A percentile compares a stretch with the other conserved stretches of the same genome.
Conservation (phyloP, 2,797 vertebrate species). For the Chiropotes sagulatus region DNA sequence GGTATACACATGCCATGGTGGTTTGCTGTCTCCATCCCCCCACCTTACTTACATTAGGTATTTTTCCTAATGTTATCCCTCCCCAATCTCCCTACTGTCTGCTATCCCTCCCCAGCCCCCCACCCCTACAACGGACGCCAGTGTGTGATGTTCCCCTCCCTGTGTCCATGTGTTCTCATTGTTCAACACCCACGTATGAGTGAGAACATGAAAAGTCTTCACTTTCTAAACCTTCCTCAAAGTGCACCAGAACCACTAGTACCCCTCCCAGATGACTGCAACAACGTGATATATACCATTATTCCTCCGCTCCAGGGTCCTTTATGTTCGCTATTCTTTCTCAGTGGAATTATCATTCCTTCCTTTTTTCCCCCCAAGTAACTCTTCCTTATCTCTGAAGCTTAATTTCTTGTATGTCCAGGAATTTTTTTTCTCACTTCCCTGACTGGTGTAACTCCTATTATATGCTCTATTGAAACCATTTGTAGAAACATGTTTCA, state of each 20-base stretch:
- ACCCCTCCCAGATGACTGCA: accelerated
- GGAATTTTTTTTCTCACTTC: neutral
- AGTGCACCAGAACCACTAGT: accelerated
- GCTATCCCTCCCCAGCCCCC: too few species aligned
- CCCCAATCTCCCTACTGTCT: too few species aligned
- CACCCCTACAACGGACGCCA: too few species aligned
- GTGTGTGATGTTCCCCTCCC: too few species aligned
- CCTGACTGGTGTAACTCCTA: neutral
- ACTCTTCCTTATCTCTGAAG: neutral
- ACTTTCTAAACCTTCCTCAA: neutral
- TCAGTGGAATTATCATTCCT: neutral
- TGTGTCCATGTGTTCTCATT: too few species aligned
- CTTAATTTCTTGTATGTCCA: neutral
- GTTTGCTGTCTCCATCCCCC: too few species aligned
- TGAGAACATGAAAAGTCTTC: neutral
- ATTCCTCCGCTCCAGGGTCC: accelerated
- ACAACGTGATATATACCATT: accelerated
- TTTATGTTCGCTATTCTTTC: accelerated
- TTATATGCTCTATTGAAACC: neutral
- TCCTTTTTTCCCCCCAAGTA: neutral
- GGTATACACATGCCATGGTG: too few species aligned
- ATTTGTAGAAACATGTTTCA: neutral
- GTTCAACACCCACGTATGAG: too few species aligned
- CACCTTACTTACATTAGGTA: too few species aligned
- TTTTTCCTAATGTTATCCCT: too few species aligned